phyloP scores from a whole-genome alignment of 2,797 vertebrate genomes.

The Taenioides sp. region DNA sequence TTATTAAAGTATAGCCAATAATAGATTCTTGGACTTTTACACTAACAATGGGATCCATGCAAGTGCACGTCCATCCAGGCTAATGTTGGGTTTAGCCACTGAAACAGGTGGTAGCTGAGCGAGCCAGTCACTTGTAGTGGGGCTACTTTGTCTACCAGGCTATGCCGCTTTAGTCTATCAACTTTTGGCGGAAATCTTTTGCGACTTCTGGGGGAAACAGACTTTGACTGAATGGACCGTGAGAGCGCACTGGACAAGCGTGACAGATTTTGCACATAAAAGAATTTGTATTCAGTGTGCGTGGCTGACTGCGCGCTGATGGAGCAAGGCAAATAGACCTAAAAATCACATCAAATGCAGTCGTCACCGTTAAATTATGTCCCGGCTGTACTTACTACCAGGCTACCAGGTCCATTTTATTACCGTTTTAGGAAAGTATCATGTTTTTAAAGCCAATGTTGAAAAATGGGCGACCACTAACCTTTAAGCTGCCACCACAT shows the following conservation, averaged over 20 bases:
- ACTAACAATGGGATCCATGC: not conserved
- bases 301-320: slow-evolving; percentile 22
- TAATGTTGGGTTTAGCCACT: not conserved
- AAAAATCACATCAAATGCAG: not conserved
- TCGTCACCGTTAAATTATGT: not conserved
- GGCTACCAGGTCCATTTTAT: no score
- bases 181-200: slow-evolving; percentile 44
- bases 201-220: slow-evolving; percentile 14
- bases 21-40: not conserved
- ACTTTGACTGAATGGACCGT: slow-evolving; percentile 41
- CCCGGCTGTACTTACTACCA: not conserved
- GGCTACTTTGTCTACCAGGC: not conserved
- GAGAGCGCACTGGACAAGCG: slow-evolving; percentile 33
- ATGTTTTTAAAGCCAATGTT: not conserved
- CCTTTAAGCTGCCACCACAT: slow-evolving; percentile 2
- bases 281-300: slow-evolving; percentile 43
- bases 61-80: not conserved
- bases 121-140: not conserved
- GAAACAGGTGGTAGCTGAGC: slow-evolving; percentile 1
- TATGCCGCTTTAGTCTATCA: slow-evolving; percentile 2
- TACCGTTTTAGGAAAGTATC: no score
- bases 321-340: slow-evolving; percentile 38
- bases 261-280: slow-evolving; percentile 48
- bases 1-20: not conserved
- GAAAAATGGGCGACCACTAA: not conserved